Evolutionary conservation across 1,140 invertebrate species (phyloP).

Genomic region (Agrypnia vestita): DNA sequence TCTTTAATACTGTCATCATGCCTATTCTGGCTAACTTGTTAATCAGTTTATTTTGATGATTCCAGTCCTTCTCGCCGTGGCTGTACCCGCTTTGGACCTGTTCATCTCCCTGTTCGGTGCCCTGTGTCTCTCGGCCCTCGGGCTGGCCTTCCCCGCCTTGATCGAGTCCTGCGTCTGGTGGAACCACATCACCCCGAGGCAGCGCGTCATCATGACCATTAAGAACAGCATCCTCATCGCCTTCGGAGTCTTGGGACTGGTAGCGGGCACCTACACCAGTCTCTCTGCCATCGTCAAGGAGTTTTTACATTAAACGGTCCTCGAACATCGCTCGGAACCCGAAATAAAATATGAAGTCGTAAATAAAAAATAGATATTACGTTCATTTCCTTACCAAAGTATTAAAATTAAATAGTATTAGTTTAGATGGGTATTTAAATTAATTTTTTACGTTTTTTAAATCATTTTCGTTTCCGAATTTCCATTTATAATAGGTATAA

Average conservation of each 20-base stretch:
- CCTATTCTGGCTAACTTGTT: no score
- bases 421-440: no score
- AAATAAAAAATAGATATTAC: no score
- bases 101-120: constrained; percentile 92
- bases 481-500: no score
- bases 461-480: no score
- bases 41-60: constrained; percentile 49
- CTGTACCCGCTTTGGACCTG: constrained; percentile 86
- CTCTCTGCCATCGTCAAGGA: constrained; percentile 76
- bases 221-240: constrained; percentile 83
- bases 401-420: no score
- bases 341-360: no score
- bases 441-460: no score
- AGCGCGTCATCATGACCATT: constrained; percentile 71
- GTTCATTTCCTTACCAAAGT: no score
- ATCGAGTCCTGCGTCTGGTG: constrained; percentile 80
- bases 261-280: constrained; percentile 83
- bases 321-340: neutral
- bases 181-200: constrained; percentile 71
- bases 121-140: constrained; percentile 85
- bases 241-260: constrained; percentile 79
- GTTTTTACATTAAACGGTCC: constrained; percentile 63
- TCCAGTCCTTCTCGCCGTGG: constrained; percentile 84
- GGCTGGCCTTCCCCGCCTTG: constrained; percentile 91
- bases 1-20: no score